Evolutionary conservation across 2,888 invertebrate species (phyloP), one percentile per base, ranked within the genome.

Genomic region (Calliopum simillimum): DNA sequence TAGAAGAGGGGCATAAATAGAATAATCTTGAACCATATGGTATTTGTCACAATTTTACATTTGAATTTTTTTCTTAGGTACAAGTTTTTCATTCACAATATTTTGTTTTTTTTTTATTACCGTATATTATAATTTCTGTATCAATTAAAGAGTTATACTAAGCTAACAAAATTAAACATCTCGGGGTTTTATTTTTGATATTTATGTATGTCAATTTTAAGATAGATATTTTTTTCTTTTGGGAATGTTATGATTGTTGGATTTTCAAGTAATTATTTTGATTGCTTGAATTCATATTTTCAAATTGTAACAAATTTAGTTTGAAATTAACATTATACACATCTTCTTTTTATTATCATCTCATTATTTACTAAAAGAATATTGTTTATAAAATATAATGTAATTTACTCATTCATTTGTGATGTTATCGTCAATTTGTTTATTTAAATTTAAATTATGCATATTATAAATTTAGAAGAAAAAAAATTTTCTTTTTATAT

Each of bases 31-130:
- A 44, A 44, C 21, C 25, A 44, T 55, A 44, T 49, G 33, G 21
- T 67, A 59, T 47, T 67, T 67, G 67, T 67, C 67, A 67, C 67
- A 67, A 67, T 67, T 66, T 67, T 59, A 67, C 58, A 46, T 67
- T 67, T 44, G 19, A 44, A 58, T 67, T 33, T 67, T 51, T 33
- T 43, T n/a, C n/a, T 66, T 59, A 67, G 67, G 67, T 67, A 67
- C 67, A 58, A 59, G 59, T 58, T 58, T 41, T 67, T 44, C 49
- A 13, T n/a, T 33, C 25, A 41, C 51, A 44, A 11, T 33, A 16
- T 33, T 23, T 61, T 19, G 11, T 16, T 61, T 23, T 61, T 13
- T 47, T 5, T 25, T 33, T 33, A 33, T 33, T 33, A 33, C 8
- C 33, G 33, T 33, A 33, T 8, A 33, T 33, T 33, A 33, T 33